These are phyloP conservation scores for Aricia agestis DNA, from an alignment of 1,140 invertebrate species.

Conservation along the genomic window DNA sequence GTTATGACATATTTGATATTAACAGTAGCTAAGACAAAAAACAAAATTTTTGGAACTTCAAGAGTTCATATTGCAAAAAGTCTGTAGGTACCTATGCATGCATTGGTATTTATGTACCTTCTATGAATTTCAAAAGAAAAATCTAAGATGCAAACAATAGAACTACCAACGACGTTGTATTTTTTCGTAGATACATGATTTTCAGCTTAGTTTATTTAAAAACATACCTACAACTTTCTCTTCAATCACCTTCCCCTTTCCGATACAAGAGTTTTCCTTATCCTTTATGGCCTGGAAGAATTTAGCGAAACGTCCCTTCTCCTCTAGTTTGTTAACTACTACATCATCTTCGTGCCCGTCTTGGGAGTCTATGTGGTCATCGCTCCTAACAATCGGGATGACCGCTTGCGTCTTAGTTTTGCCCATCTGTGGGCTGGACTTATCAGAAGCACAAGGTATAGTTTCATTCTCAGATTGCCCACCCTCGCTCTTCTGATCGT, in stretches of 20 bases:
- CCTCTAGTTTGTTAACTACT: constrained; percentile 55
- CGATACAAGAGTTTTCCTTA: constrained; percentile 71
- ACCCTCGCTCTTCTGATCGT: constrained; percentile 62
- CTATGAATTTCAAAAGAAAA: too few species aligned
- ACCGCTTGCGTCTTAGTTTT: constrained; percentile 71
- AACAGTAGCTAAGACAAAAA: too few species aligned
- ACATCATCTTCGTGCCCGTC: constrained; percentile 54
- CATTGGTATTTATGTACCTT: too few species aligned
- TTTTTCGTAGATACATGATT: too few species aligned
- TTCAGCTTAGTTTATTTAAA: too few species aligned
- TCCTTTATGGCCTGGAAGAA: constrained; percentile 66
- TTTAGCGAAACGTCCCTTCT: constrained; percentile 64
- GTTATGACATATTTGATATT: too few species aligned
- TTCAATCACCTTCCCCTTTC: constrained; percentile 69
- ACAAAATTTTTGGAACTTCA: too few species aligned
- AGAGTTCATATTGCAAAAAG: too few species aligned
- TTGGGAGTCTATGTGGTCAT: constrained; percentile 57
- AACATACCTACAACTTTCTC: constrained; percentile 53
- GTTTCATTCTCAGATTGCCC: constrained; percentile 72
- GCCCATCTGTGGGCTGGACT: constrained; percentile 61
- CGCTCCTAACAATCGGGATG: constrained; percentile 66
- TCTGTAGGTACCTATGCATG: too few species aligned
- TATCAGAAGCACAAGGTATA: constrained; percentile 67
- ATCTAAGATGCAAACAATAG: background rate
- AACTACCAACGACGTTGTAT: background rate